Evolutionary conservation across 1,140 invertebrate species (phyloP).

Genomic region (Hypothenemus hampei): DNA sequence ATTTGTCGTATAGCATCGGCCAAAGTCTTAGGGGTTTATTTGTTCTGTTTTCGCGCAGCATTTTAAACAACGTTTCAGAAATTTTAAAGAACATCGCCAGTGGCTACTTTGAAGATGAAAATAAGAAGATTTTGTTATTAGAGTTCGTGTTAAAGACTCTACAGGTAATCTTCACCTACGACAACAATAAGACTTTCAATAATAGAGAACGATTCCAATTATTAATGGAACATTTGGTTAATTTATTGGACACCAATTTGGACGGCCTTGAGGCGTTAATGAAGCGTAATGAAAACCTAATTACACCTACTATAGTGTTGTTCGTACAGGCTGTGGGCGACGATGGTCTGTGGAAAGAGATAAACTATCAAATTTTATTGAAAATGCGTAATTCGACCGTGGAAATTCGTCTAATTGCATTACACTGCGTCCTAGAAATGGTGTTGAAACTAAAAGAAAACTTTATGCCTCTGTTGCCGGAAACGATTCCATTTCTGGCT

Average conservation of each 20-base stretch:
- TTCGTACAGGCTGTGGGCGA: conserved; percentile 77
- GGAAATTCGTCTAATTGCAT: conserved; percentile 54
- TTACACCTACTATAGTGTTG: conserved; percentile 75
- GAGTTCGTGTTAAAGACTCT: conserved; percentile 69
- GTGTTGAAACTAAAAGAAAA: conserved; percentile 74
- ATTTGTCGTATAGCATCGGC: conserved; percentile 70
- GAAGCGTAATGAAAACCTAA: conserved; percentile 54
- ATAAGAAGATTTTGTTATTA: conserved; percentile 56
- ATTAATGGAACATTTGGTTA: conserved; percentile 78
- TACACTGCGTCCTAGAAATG: conserved; percentile 64
- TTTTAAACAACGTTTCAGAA: conserved; percentile 72
- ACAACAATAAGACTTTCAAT: conserved; percentile 76
- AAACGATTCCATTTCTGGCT: conserved; percentile 78
- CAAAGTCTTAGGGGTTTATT: conserved; percentile 83
- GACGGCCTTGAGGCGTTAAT: conserved; percentile 58
- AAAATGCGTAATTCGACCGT: conserved; percentile 75
- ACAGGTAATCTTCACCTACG: conserved; percentile 69
- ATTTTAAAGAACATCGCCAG: conserved; percentile 58
- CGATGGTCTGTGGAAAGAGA: conserved; percentile 79
- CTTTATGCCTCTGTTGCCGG: conserved; percentile 72
- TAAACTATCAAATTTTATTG: conserved; percentile 84
- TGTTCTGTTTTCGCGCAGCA: conserved; percentile 79
- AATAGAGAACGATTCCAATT: conserved; percentile 78
- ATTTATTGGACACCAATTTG: conserved; percentile 80
- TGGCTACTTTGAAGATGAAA: conserved; percentile 48